phyloP scores from a whole-genome alignment of 23 tunicate genomes.

The Botrylloides violaceus region DNA sequence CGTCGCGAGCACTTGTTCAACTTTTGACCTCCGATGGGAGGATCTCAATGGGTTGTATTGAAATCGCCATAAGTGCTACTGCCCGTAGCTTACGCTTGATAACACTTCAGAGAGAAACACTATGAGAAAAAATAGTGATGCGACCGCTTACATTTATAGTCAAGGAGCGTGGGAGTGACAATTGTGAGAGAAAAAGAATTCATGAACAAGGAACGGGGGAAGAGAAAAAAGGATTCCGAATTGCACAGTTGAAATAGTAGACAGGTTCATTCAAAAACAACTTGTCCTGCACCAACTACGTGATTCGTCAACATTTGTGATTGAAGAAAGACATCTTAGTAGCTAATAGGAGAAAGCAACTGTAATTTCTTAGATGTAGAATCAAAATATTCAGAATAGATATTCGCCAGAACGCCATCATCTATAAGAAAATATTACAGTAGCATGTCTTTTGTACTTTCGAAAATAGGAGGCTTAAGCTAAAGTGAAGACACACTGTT shows the following conservation, averaged over 20 bases:
- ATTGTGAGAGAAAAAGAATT: background rate
- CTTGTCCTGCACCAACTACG: background rate
- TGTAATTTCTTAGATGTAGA: too few species aligned
- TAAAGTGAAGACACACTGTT: background rate
- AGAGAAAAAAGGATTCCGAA: background rate
- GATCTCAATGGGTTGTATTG: constrained; percentile 19
- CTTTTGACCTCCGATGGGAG: constrained; percentile 28
- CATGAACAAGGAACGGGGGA: background rate
- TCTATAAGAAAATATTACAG: too few species aligned
- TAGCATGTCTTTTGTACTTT: too few species aligned
- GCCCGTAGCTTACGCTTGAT: constrained; percentile 11
- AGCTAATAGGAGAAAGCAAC: background rate
- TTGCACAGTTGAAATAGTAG: background rate
- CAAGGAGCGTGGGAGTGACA: constrained; percentile 7
- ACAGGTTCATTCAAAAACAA: constrained; percentile 2
- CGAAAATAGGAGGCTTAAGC: background rate
- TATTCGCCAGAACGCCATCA: too few species aligned
- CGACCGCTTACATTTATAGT: background rate
- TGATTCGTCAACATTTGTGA: constrained; percentile 1
- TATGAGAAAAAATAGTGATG: constrained; percentile 2
- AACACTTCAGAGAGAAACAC: constrained; percentile 6
- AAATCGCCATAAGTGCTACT: constrained; percentile 28
- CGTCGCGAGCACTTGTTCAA: constrained; percentile 8
- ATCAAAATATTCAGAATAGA: too few species aligned
- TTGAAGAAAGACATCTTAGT: background rate